Percentiles rank a stretch among this genome's conserved stretches.
phyloP scores from a whole-genome alignment of 2,797 vertebrate genomes.

The Premnoplex brunnescens region DNA sequence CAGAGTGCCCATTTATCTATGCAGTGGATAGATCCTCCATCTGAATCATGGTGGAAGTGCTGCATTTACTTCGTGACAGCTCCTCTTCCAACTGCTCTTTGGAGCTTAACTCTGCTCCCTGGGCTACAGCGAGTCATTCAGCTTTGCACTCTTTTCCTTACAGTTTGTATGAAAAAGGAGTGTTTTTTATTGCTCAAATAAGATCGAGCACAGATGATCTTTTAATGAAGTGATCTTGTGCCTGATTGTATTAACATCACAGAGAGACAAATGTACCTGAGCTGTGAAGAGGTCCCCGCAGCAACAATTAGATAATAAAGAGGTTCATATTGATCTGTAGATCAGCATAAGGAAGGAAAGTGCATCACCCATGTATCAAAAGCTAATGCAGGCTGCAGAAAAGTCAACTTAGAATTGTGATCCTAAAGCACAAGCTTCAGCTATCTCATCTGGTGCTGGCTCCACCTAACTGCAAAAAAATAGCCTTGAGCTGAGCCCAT shows the following conservation, averaged over 20 bases:
- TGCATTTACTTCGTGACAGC: neutral
- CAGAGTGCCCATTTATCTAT: neutral
- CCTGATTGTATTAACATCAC: slow-evolving; percentile 49
- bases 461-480: neutral
- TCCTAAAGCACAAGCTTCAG: neutral
- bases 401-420: neutral
- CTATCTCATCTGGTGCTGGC: neutral
- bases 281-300: neutral
- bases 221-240: slow-evolving; percentile 63
- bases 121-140: neutral
- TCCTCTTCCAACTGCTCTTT: neutral
- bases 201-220: slow-evolving; percentile 27
- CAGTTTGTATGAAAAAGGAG: neutral
- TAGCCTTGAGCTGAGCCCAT: neutral
- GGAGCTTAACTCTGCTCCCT: neutral
- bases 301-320: slow-evolving; percentile 53
- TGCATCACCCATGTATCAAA: neutral
- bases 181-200: neutral
- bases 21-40: neutral
- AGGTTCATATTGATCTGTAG: slow-evolving; percentile 46
- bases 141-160: neutral
- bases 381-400: neutral
- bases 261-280: slow-evolving; percentile 32
- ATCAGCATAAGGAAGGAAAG: neutral
- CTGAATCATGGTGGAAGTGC: neutral